Percentiles rank a stretch among this genome's conserved stretches.
phyloP scores from a whole-genome alignment of 2,888 invertebrate genomes.

The Papilio gigon region DNA sequence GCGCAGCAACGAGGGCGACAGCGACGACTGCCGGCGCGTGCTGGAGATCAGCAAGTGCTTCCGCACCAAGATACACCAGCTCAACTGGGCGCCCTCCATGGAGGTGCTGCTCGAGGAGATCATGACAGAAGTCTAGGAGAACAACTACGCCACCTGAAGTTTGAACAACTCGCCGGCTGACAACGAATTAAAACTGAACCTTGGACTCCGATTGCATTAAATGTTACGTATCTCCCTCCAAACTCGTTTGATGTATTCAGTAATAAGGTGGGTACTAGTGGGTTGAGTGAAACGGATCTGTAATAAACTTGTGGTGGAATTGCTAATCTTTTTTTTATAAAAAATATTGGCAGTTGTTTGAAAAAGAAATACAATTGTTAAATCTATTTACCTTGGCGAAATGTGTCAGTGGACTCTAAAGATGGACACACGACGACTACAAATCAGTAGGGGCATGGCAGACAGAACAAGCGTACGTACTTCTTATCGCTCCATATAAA shows the following conservation, averaged over 20 bases:
- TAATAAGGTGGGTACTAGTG: background rate
- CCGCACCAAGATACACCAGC: constrained; percentile 66
- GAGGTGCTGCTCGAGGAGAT: constrained; percentile 66
- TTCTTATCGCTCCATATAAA: no score
- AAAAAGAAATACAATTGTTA: background rate
- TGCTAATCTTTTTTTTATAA: background rate
- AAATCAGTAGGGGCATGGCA: no score
- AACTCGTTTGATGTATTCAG: constrained; percentile 33
- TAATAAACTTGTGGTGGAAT: constrained; percentile 13
- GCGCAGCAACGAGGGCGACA: constrained; percentile 45
- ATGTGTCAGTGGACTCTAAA: no score
- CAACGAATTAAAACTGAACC: background rate
- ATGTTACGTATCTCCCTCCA: constrained; percentile 44
- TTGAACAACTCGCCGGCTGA: background rate
- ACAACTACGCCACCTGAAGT: background rate
- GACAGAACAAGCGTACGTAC: no score
- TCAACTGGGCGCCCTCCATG: constrained; percentile 74
- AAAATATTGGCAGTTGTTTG: background rate
- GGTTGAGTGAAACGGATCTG: background rate
- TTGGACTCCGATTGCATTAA: constrained; percentile 14
- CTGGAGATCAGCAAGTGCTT: constrained; percentile 72
- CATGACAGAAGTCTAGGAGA: constrained; percentile 55
- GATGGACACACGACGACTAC: no score
- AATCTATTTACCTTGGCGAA: no score
- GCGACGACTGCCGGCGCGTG: constrained; percentile 59